Conservation (phyloP, 2,797 vertebrate species). For the Dicrostonyx torquatus region DNA sequence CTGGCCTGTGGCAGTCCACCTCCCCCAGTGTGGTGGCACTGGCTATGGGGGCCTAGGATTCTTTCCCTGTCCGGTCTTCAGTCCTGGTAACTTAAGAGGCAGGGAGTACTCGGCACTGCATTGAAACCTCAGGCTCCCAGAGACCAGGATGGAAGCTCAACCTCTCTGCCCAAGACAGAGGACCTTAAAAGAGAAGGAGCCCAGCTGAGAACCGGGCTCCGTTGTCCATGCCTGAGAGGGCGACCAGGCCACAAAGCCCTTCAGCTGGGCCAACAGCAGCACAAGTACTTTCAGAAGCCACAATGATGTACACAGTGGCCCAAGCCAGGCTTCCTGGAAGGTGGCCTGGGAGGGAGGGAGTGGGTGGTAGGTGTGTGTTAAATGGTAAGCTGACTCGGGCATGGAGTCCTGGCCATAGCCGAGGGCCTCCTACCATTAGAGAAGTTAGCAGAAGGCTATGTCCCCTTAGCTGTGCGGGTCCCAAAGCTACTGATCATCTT, state of each 20-base stretch:
- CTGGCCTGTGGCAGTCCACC: slow-evolving; percentile 61
- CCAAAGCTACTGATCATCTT: neutral
- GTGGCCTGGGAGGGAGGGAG: too few species aligned
- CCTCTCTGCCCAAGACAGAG: slow-evolving; percentile 66
- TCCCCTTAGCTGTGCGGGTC: neutral
- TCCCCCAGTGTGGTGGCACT: slow-evolving; percentile 62
- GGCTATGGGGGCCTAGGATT: slow-evolving; percentile 61
- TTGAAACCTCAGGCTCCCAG: slow-evolving; percentile 24
- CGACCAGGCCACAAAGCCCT: slow-evolving; percentile 14
- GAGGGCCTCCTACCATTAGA: too few species aligned
- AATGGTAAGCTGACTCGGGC: neutral
- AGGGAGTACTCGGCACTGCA: slow-evolving; percentile 56
- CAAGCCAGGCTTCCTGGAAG: neutral
- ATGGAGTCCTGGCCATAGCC: neutral
- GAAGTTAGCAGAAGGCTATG: neutral
- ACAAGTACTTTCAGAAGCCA: neutral
- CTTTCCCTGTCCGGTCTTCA: slow-evolving; percentile 67
- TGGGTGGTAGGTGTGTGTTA: accelerated
- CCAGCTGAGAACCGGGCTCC: slow-evolving; percentile 52
- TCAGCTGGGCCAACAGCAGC: neutral
- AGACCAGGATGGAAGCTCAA: slow-evolving; percentile 72
- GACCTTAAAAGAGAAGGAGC: neutral
- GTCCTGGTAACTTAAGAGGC: slow-evolving; percentile 61
- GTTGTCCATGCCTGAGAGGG: neutral
- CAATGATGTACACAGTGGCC: slow-evolving; percentile 65